Evolutionary conservation across 2,797 vertebrate genomes (phyloP), one percentile per base, ranked within the genome.

Genomic region (Tamandua tetradactyla): DNA sequence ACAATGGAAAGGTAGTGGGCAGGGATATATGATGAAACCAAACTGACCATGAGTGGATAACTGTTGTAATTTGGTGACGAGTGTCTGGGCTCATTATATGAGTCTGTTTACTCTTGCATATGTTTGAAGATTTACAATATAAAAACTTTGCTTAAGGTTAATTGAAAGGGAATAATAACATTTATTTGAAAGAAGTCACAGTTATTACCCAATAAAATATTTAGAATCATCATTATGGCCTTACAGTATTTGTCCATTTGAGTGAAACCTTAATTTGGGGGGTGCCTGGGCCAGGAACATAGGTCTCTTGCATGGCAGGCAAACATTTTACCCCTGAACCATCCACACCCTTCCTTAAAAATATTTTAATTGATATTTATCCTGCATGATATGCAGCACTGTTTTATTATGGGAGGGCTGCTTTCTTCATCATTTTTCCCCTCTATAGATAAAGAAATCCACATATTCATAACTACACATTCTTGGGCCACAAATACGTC

Each of bases 161-260:
- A 81, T 91, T 35, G 61, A 75, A 52, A 69, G 68, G 47, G 18
- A 95, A 23, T 10, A 78, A 61, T 76, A 75, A 66, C 25, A 64
- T 92, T 76, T 62, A 88, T 82, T 84, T 88, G 62, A 78, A 78
- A 78, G 72, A 89, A 71, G 35, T 62, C 62, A 69, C 25, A 82
- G 42, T 92, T 92, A 83, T 69, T 89, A 62, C 44, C 32, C 37
- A 40, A 18, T 12, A 71, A 92, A 57, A 66, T 57, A 83, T 57
- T 72, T 79, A 59, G 59, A 80, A 40, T 88, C 55, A 37, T 83
- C 66, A 42, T 72, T 72, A 79, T 84, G 57, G 20, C 25, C 14
- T 35, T 83, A 79, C 2, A 30, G 57, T 55, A 64, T 40, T 78
- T 89, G 57, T 92, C 72, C 15, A 52, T n/a, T 40, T 40, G 74